Evolutionary conservation across 2,113 vertebrate genomes (phyloP), one percentile per base, ranked within the genome.

Genomic region (Arothron firmamentum): DNA sequence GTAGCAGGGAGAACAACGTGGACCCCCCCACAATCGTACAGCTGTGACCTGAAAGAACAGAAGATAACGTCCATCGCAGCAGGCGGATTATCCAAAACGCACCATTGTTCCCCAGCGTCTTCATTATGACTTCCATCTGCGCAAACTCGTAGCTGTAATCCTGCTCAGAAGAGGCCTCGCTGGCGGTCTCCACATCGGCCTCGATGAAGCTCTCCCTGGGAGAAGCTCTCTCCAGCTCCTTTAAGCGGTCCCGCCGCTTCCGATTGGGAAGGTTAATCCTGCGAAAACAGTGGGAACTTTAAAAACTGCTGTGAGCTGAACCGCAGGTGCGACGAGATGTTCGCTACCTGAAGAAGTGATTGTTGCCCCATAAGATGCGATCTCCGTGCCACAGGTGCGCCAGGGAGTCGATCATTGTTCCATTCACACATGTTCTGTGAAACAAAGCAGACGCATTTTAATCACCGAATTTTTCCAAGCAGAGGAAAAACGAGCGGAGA

Each of bases 81-180:
- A 25, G 31, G 41, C 9, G 60, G 45, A 62, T 52, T 47, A 56
- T 61, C 11, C 12, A 41, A 49, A 61, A 78, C 59, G 21, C 88
- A 99, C 96, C 96, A 17, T 99, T 97, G 67, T 90, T 96, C 56
- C 92, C 96, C 65, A 98, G 90, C 1, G 95, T 95, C 78, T 99
- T 98, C 96, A 98, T 99, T 83, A 97, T 98, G 64, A 99, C 97
- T 83, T 99, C 97, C 94, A 96, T 99, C 90, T 98, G 96, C 41
- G 97, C 97, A 79, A 98, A 99, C 83, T 99, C 97, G 0, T 98
- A 99, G 87, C 92, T 98, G 78, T 97, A 99, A 84, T 99, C 97
- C 68, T 94, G 93, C 70, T 99, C 97, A 1, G 97, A 99, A n/a
- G 96, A 99, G 5, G 95, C 94, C 86, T 99, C 95, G n/a, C 96